Base-by-base conservation (phyloP, 2,113 vertebrate species). In the Datnioides undecimradiatus region DNA sequence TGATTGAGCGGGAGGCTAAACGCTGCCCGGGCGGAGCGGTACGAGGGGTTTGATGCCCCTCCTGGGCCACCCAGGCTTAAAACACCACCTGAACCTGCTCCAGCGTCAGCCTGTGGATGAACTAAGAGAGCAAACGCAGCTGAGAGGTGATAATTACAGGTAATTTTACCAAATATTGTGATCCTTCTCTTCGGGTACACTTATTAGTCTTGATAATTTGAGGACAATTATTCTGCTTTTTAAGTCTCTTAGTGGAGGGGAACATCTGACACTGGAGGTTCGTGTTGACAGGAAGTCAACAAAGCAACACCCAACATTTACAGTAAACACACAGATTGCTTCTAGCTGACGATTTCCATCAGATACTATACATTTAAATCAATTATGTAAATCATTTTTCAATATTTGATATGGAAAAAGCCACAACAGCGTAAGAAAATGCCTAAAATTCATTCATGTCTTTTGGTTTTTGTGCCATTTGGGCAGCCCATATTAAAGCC, bases 1-100 rank as follows among this genome's bases (percentile, higher is more conserved):
- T 36, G 54, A 67, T 36, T 51, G 60, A 75, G 62, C 54, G 45
- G 23, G 45, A 4, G 25, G 6, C 51, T 77, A 52, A 76, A 59
- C 7, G 10, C 36, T 36, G 52, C 48, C 12, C 16, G 14, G 27
- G 60, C 36, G 55, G 25, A 64, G n/a, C n/a, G n/a, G n/a, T n/a
- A n/a, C n/a, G n/a, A n/a, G n/a, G 43, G 46, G 55, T 62, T 70
- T 41, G 70, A 62, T 66, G 76, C 58, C 46, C 38, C 45, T 76
- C 52, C 31, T 31, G 71, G 31, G 46, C 41, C 73, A 34, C 34
- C 33, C 3, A 13, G 7, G 11, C 31, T 34, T 9, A 21, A 36
- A 46, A 43, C 12, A 5, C 19, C 12, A 5, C 19, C 58, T 36
- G 21, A 17, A 51, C 76, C 25, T 13, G 58, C 36, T 41, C 59